Evolutionary conservation across 37 sponge, comb jelly and placozoan species (phyloP), one percentile per base, ranked within the genome.

Genomic region (Hormiphora californensis): DNA sequence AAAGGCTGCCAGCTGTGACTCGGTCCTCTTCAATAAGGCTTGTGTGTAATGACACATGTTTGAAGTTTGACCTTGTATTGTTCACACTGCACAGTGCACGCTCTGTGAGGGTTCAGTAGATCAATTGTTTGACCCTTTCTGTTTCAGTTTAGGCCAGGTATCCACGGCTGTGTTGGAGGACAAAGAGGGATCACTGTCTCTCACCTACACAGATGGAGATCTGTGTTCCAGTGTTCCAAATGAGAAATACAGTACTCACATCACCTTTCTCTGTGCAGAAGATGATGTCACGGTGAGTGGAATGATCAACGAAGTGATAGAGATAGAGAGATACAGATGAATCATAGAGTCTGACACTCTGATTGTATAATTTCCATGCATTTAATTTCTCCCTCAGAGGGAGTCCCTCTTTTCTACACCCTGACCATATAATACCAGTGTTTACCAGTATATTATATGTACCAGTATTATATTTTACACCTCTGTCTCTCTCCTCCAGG

Each of bases 261-360:
- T 73, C 38, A 73, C 81, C 0, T 73, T 73, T 46, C 32, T 73
- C n/a, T 73, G 81, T 73, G 81, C 40, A 4, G 46, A 23, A 21
- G 61, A 21, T 28, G 61, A 57, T 15, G 27, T 28, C 27, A 30
- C 27, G 61, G 61, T 57, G n/a, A 57, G 61, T 57, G 7, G 61
- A 5, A 49, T 15, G 53, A 9, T 49, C 15, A n/a, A n/a, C n/a
- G n/a, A n/a, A n/a, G n/a, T n/a, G n/a, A n/a, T n/a, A n/a, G n/a
- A n/a, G n/a, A n/a, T n/a, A n/a, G n/a, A n/a, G n/a, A n/a, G n/a
- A n/a, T n/a, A n/a, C n/a, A n/a, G n/a, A n/a, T n/a, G n/a, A n/a
- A n/a, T n/a, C n/a, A n/a, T n/a, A n/a, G n/a, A n/a, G n/a, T n/a
- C n/a, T n/a, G n/a, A n/a, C n/a, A n/a, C n/a, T n/a, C n/a, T n/a